phyloP scores from a whole-genome alignment of 2,888 invertebrate genomes.

The Iselma pallidipennis region DNA sequence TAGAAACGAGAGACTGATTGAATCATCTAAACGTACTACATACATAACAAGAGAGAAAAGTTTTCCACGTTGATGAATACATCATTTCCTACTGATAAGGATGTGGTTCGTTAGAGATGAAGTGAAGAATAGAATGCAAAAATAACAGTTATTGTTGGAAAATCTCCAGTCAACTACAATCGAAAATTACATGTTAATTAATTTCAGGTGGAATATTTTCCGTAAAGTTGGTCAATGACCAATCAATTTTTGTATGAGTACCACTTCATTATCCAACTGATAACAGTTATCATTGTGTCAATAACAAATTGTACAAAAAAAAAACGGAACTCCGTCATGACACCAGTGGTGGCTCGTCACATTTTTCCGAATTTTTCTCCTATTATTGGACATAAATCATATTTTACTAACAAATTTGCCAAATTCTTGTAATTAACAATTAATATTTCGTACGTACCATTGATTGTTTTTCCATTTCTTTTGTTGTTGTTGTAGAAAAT shows the following conservation, averaged over 20 bases:
- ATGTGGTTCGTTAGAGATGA: not conserved
- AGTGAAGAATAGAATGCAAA: too few relatives aligned
- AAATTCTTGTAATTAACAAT: too few relatives aligned
- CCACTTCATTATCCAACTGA: not conserved
- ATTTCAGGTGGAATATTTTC: not conserved
- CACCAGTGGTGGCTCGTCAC: not conserved
- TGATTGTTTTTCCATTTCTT: too few relatives aligned
- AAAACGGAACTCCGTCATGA: not conserved
- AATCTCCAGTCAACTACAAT: too few relatives aligned
- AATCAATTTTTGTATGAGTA: not conserved
- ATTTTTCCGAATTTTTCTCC: too few relatives aligned
- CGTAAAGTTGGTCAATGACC: not conserved
- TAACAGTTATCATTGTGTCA: not conserved
- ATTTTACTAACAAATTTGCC: too few relatives aligned
- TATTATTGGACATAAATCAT: too few relatives aligned
- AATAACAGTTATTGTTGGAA: too few relatives aligned
- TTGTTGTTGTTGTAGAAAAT: slow-evolving; percentile 70
- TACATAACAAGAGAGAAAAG: too few relatives aligned
- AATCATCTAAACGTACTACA: too few relatives aligned
- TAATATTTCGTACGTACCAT: not conserved
- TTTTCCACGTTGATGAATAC: too few relatives aligned
- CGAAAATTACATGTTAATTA: not conserved
- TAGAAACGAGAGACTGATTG: too few relatives aligned
- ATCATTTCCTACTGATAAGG: not conserved
- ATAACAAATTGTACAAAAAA: not conserved